Percentiles rank a stretch among this genome's conserved stretches.
These are phyloP conservation scores for Drosophila serrata DNA, from an alignment of 1,140 invertebrate genomes.

Conservation along the genomic window DNA sequence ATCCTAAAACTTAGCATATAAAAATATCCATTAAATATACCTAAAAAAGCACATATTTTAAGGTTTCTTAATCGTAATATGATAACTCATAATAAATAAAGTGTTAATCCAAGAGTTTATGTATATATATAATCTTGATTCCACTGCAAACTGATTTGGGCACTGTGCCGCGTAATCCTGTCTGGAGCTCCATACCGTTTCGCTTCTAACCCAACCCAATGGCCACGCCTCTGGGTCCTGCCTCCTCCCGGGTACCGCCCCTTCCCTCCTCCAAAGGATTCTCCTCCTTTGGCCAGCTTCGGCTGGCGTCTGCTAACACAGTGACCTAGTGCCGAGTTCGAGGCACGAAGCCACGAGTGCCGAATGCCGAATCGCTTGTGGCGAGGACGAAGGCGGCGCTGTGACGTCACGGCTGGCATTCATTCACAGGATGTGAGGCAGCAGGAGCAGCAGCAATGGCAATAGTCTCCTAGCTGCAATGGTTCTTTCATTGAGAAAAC, in stretches of 20 bases:
- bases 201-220: neutral
- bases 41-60: too few species aligned
- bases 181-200: neutral
- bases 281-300: neutral
- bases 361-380: constrained; percentile 9
- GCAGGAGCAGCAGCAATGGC: constrained; percentile 1
- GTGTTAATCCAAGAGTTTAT: too few species aligned
- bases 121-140: too few species aligned
- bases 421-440: constrained; percentile 82
- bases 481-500: constrained; percentile 76
- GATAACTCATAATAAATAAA: too few species aligned
- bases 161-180: constrained; percentile 24
- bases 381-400: constrained; percentile 49
- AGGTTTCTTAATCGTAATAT: too few species aligned
- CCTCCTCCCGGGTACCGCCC: neutral
- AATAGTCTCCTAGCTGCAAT: constrained; percentile 9
- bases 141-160: too few species aligned
- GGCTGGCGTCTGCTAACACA: constrained; percentile 73
- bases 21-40: too few species aligned
- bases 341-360: neutral
- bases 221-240: constrained; percentile 19
- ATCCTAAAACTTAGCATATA: too few species aligned
- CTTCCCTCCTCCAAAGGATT: too few species aligned
- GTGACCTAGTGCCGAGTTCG: constrained; percentile 78
- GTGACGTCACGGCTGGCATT: constrained; percentile 84